Conservation (phyloP, 2,797 vertebrate species). For the Crocodylus rhombifer region DNA sequence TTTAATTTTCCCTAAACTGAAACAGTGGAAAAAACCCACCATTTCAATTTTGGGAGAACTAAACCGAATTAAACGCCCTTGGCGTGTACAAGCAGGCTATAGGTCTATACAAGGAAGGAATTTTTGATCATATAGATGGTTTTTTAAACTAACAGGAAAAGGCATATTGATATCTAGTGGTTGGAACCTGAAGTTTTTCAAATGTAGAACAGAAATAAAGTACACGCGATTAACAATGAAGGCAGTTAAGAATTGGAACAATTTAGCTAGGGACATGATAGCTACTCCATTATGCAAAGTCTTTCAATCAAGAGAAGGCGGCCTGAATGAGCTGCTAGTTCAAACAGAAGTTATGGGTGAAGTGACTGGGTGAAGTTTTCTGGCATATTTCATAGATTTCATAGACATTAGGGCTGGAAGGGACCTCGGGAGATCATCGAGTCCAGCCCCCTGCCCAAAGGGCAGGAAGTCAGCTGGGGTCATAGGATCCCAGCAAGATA, state of each 20-base stretch:
- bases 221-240: not conserved
- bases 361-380: not conserved
- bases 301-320: not conserved
- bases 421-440: too few species aligned
- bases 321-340: not conserved
- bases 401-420: too few species aligned
- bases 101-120: not conserved
- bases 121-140: not conserved
- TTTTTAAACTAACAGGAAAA: not conserved
- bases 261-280: not conserved
- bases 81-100: too few species aligned
- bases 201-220: not conserved
- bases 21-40: too few species aligned
- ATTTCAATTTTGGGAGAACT: too few species aligned
- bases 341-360: not conserved
- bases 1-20: too few species aligned
- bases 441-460: too few species aligned
- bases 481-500: too few species aligned
- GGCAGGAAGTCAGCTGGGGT: too few species aligned
- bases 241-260: not conserved
- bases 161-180: not conserved
- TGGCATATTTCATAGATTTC: too few species aligned
- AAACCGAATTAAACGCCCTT: too few species aligned
- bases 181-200: not conserved
- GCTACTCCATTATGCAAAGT: not conserved